phyloP scores from a whole-genome alignment of 2,888 invertebrate species.

The Monopis laevigella region DNA sequence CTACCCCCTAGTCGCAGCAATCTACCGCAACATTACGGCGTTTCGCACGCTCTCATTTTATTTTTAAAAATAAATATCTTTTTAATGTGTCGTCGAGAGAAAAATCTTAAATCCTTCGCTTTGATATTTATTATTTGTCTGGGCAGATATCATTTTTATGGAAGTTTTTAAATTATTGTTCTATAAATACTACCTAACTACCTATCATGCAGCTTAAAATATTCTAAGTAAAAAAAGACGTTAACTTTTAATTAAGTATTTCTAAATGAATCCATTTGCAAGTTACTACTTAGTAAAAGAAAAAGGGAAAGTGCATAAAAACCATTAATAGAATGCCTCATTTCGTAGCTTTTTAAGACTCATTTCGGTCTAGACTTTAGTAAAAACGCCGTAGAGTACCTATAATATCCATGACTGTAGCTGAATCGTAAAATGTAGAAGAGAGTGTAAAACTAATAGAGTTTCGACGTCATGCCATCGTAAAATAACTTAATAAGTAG shows the following conservation, averaged over 20 bases:
- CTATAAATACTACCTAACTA: too few relatives aligned
- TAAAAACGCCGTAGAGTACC: slow-evolving; percentile 7
- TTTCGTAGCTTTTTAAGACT: slow-evolving; percentile 8
- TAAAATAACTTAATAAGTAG: slow-evolving; percentile 33
- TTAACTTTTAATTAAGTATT: too few relatives aligned
- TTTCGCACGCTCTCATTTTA: slow-evolving; percentile 17
- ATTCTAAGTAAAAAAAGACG: too few relatives aligned
- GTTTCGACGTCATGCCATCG: slow-evolving; percentile 19
- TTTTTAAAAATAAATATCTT: slow-evolving; percentile 13
- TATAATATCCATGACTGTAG: slow-evolving; percentile 18
- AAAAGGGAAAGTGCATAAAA: too few relatives aligned
- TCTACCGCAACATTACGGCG: slow-evolving; percentile 19
- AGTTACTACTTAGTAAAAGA: too few relatives aligned
- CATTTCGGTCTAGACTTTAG: slow-evolving; percentile 8
- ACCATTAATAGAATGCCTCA: neutral
- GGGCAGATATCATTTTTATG: slow-evolving; percentile 4
- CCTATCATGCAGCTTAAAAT: too few relatives aligned
- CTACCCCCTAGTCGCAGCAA: slow-evolving; percentile 24
- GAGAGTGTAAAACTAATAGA: slow-evolving; percentile 14
- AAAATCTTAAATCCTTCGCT: slow-evolving; percentile 4
- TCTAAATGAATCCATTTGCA: too few relatives aligned
- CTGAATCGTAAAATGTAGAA: slow-evolving; percentile 24
- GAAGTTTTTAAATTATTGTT: too few relatives aligned
- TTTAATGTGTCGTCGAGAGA: slow-evolving; percentile 12
- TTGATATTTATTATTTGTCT: slow-evolving; percentile 7